Conservation (phyloP, 2,113 vertebrate genomes). For the Emydocephalus ijimae region DNA sequence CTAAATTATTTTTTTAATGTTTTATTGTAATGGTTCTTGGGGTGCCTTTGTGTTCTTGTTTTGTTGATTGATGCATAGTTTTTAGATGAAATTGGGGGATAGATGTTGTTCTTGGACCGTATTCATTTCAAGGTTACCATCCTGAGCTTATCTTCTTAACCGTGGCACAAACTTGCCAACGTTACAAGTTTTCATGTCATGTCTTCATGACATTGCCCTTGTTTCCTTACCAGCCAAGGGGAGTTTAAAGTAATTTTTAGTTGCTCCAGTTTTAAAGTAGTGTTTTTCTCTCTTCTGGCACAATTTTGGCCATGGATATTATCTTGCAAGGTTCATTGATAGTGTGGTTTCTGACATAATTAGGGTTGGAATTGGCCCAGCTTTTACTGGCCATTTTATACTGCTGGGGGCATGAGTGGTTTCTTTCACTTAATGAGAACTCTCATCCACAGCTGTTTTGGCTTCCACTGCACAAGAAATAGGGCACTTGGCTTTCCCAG, state of each 20-base stretch:
- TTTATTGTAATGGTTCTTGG: not conserved
- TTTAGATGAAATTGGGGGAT: not conserved
- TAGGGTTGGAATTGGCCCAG: not conserved
- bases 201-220: not conserved
- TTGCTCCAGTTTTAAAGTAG: not conserved
- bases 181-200: not conserved
- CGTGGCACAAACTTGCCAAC: not conserved
- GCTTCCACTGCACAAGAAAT: not conserved
- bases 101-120: not conserved
- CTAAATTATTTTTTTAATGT: not conserved
- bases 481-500: not conserved
- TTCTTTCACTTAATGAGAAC: not conserved
- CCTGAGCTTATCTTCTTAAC: not conserved
- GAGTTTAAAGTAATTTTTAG: not conserved
- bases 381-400: not conserved
- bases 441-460: not conserved
- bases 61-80: not conserved
- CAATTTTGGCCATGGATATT: not conserved
- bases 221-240: not conserved
- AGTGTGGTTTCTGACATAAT: not conserved
- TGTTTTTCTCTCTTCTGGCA: not conserved
- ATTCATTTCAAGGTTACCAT: not conserved
- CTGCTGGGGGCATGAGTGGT: not conserved
- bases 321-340: not conserved
- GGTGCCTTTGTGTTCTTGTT: not conserved